These are phyloP conservation scores for Pantherophis guttatus DNA, from an alignment of 2,113 vertebrate genomes.

Conservation along the genomic window DNA sequence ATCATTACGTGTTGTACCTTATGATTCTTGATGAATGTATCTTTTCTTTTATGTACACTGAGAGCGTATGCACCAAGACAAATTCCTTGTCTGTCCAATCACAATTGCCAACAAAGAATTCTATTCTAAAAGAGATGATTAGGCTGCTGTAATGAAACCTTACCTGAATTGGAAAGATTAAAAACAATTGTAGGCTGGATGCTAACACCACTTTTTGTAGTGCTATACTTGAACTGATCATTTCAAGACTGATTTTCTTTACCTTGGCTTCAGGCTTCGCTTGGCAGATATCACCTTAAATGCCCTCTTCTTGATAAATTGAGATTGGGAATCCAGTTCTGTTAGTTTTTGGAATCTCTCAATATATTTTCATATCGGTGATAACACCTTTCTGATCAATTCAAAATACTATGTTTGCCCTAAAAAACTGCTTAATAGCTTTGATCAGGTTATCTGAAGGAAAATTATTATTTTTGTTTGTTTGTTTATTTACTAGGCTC, in stretches of 20 bases:
- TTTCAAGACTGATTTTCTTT: not conserved
- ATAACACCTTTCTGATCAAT: not conserved
- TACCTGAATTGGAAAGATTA: not conserved
- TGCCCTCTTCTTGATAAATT: not conserved
- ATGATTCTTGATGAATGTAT: too few species aligned
- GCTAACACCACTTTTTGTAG: not conserved
- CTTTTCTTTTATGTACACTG: too few species aligned
- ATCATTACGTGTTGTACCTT: too few species aligned
- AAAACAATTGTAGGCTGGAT: not conserved
- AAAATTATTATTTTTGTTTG: not conserved
- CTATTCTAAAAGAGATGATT: not conserved
- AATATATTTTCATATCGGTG: not conserved
- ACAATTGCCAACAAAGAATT: too few species aligned
- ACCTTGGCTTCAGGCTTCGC: not conserved
- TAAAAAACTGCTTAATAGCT: not conserved
- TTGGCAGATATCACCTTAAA: not conserved
- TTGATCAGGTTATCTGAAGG: not conserved
- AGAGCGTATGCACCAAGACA: too few species aligned
- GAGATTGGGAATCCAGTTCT: not conserved
- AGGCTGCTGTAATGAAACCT: not conserved
- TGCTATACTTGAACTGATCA: not conserved
- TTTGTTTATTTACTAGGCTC: not conserved
- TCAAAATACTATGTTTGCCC: not conserved
- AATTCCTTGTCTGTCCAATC: too few species aligned
- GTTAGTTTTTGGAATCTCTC: not conserved